Base-by-base conservation (phyloP, 2,888 invertebrate genomes). In the Megastigmus dorsalis region DNA sequence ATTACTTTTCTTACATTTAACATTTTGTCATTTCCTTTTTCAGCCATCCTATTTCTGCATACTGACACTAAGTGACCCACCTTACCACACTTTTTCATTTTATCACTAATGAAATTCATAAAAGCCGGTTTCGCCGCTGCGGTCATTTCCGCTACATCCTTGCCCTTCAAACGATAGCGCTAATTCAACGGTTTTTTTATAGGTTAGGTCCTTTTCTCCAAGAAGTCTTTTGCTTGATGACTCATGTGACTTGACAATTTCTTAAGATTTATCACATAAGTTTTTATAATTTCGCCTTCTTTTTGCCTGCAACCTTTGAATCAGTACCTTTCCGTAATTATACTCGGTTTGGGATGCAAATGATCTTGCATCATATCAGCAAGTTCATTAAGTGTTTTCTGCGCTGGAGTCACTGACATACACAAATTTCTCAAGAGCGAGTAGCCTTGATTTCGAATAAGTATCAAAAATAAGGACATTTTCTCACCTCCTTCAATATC, bases 341-440 rank as follows among this genome's bases (percentile, higher is more conserved):
- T 1, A 13, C 4, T 50, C 3, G 41, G 50, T 10, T 7, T 13
- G 3, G 50, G 50, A 26, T 26, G 23, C 10, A 50, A 10, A 23
- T 50, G 50, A 50, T 26, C 26, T 26, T 50, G 23, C 50, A 50
- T 50, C 0, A 23, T 5, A 10, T 41, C 10, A 2, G 7, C 13
- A 1, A 79, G 38, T 36, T 74, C 66, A 2, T 26, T 18, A 1
- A 55, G 33, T 0, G 69, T 67, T 41, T 74, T 76, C 0, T 15
- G 10, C 4, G 45, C 43, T 20, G 73, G 75, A 41, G 60, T 4
- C 0, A 0, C 13, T 13, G 76, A 76, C 9, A 68, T 63, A 54
- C 76, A 75, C 43, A 79, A 60, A 38, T 70, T 75, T 1, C 67
- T 41, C 10, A 77, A n/a, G 2, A 77, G 28, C 9, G 68, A n/a